Conservation (phyloP, 1,140 invertebrate genomes). For the Cotesia typhae region DNA sequence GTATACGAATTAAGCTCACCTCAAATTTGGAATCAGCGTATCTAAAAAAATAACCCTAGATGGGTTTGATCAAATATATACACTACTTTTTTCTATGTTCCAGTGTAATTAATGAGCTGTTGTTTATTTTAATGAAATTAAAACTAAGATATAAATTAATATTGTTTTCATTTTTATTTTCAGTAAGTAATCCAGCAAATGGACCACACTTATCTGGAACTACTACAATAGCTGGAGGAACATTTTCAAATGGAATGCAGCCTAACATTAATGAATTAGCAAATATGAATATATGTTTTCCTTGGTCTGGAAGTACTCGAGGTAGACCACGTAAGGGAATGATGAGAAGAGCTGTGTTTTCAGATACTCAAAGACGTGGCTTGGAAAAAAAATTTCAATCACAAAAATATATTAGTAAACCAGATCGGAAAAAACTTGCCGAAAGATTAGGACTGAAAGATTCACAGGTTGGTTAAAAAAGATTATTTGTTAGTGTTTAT, state of each 20-base stretch:
- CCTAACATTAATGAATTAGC: conserved; percentile 55
- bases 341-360: conserved; percentile 93
- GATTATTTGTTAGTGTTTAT: too few species aligned
- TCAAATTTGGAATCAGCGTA: too few species aligned
- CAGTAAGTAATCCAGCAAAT: conserved; percentile 48
- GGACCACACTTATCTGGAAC: conserved; percentile 61
- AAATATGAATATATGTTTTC: conserved; percentile 69
- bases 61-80: too few species aligned
- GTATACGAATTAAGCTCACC: too few species aligned
- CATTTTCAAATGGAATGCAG: conserved; percentile 69
- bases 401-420: conserved; percentile 99
- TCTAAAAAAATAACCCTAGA: too few species aligned
- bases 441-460: conserved; percentile 95
- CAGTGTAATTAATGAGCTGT: too few species aligned
- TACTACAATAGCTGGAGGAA: conserved; percentile 62
- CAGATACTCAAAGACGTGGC: conserved; percentile 91
- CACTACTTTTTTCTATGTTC: too few species aligned
- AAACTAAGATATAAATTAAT: not conserved
- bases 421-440: conserved; percentile 94
- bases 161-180: conserved; percentile 7
- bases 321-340: conserved; percentile 90
- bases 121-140: not conserved
- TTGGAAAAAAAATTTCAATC: conserved; percentile 94
- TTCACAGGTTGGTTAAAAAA: conserved; percentile 75
- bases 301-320: conserved; percentile 80